phyloP scores from a whole-genome alignment of 2,888 invertebrate genomes.

The Anaspis maculata region DNA sequence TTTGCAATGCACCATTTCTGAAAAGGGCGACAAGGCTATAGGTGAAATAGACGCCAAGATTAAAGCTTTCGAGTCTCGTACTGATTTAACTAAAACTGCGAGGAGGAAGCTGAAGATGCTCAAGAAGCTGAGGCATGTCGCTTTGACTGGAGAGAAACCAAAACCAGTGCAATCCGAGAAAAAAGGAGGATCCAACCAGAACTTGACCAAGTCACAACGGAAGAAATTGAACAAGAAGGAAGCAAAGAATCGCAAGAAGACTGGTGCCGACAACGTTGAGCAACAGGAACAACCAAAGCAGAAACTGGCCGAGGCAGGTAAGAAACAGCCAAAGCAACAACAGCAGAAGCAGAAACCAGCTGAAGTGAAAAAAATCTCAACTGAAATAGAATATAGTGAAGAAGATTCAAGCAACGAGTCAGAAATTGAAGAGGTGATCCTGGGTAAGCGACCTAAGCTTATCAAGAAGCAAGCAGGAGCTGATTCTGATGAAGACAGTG shows the following conservation, averaged over 20 bases:
- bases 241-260: too few species aligned
- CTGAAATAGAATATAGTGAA: slow-evolving; percentile 5
- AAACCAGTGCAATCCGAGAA: background rate
- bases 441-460: slow-evolving; percentile 12
- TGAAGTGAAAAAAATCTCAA: slow-evolving; percentile 3
- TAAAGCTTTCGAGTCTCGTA: slow-evolving; percentile 11
- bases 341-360: slow-evolving; percentile 1
- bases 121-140: slow-evolving; percentile 5
- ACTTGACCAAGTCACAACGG: too few species aligned
- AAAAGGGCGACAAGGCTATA: slow-evolving; percentile 13
- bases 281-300: background rate
- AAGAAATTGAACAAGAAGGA: too few species aligned
- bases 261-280: too few species aligned
- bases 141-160: background rate
- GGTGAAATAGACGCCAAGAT: slow-evolving; percentile 16
- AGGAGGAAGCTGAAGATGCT: slow-evolving; percentile 18
- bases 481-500: slow-evolving; percentile 7
- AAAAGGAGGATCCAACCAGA: background rate
- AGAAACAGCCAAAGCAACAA: slow-evolving; percentile 3
- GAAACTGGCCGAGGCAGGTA: background rate
- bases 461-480: too few species aligned
- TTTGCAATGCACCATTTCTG: slow-evolving; percentile 16
- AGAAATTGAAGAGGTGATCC: slow-evolving; percentile 12
- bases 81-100: slow-evolving; percentile 21
- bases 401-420: slow-evolving; percentile 13